Evolutionary conservation across 2,888 invertebrate species (phyloP), one percentile per base, ranked within the genome.

Genomic region (Dimorphilus gyrociliatus): DNA sequence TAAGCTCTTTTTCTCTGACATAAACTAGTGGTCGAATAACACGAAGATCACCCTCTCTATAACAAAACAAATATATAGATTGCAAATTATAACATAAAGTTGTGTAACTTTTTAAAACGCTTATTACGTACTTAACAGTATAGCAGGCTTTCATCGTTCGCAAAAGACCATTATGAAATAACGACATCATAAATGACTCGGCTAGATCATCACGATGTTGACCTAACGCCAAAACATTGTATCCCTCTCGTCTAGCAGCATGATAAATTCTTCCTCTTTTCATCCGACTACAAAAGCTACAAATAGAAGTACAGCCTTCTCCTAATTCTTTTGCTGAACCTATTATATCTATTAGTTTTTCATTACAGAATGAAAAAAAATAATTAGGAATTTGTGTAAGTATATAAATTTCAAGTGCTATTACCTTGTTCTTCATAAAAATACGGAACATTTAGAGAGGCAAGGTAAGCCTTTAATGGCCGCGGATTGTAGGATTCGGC

Each of bases 21-120:
- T 81, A 81, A 8, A 82, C 76, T 52, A 85, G 77, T 13, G 86
- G 85, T 29, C 85, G 70, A 37, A 85, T 77, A 16, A 86, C 76
- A 37, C 82, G 71, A 29, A 86, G 60, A 51, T 79, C 75, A 40
- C 76, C 74, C 35, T 81, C 78, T 44, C 81, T 79, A 66, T 2
- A 63, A 62, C 30, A 8, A 6, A 27, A 14, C 12, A 12, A 27
- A 5, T 16, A 5, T n/a, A 28, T 18, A 28, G 12, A 16, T n/a
- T 26, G 16, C 4, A n/a, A n/a, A n/a, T n/a, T n/a, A n/a, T n/a
- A n/a, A n/a, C n/a, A n/a, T n/a, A n/a, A n/a, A n/a, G n/a, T n/a
- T n/a, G n/a, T n/a, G n/a, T n/a, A n/a, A n/a, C n/a, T n/a, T n/a
- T n/a, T n/a, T n/a, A n/a, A n/a, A n/a, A n/a, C n/a, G n/a, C n/a